phyloP scores from a whole-genome alignment of 2,888 invertebrate species.

The Apamea monoglypha region DNA sequence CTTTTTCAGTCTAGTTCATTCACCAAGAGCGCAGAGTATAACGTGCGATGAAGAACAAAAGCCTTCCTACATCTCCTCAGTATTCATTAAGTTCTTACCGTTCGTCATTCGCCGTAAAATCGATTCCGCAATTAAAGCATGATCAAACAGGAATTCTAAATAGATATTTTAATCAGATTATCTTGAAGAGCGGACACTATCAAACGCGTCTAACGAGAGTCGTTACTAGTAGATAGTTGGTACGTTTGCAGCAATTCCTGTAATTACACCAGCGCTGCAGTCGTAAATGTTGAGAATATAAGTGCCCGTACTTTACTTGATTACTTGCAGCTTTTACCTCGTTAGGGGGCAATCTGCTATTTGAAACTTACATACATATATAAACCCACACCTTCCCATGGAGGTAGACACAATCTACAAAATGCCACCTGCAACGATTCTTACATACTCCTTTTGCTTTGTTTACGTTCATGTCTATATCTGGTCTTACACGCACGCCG shows the following conservation, averaged over 20 bases:
- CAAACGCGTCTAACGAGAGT: slow-evolving; percentile 10
- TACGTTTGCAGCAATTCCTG: slow-evolving; percentile 5
- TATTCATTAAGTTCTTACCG: not conserved
- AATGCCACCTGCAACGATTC: not conserved
- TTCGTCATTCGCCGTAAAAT: not conserved
- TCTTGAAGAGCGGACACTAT: slow-evolving; percentile 9
- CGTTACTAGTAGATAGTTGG: not conserved
- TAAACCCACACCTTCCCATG: not conserved
- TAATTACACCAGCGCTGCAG: slow-evolving; percentile 14
- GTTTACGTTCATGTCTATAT: no score
- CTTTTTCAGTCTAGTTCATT: not conserved
- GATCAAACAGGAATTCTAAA: not conserved
- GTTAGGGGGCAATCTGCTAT: not conserved
- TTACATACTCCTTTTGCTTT: no score
- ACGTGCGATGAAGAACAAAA: not conserved
- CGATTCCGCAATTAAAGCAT: not conserved
- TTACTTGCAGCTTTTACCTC: not conserved
- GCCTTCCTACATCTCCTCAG: not conserved
- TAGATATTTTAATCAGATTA: slow-evolving; percentile 27
- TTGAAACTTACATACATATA: not conserved
- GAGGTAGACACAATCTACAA: not conserved
- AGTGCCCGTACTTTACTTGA: slow-evolving; percentile 13
- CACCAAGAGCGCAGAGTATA: not conserved
- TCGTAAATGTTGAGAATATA: slow-evolving; percentile 20
- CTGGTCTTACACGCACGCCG: not conserved